Base-by-base conservation (phyloP, 2,113 vertebrate genomes). In the Columbina picui region DNA sequence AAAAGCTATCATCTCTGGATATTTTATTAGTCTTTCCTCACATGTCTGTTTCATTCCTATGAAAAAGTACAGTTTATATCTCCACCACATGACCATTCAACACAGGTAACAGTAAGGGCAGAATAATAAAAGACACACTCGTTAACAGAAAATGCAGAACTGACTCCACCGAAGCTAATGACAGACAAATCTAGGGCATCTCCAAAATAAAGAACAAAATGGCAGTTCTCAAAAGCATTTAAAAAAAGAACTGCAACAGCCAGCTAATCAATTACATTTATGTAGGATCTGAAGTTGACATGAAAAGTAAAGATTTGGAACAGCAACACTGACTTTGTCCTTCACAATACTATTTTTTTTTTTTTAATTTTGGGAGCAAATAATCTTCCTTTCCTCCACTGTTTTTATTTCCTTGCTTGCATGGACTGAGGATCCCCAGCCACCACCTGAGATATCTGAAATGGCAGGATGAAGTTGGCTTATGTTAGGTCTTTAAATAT, bases 131-230 rank as follows among this genome's bases (percentile, higher is more conserved):
- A 94, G 68, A 47, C 16, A 45, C 92, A 64, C 2, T n/a, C 50
- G 56, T 80, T 52, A 88, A 47, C 2, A 25, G 78, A 70, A 93
- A 86, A 60, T 36, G 84, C 26, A 81, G 56, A 84, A 81, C 36
- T 65, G 73, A 56, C 45, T 95, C 29, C 43, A 26, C n/a, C 2
- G 1, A 26, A 89, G 76, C 34, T 81, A 73, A 52, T 41, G 49
- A 78, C 34, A 81, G 86, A 84, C 17, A 93, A 86, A 96, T 89
- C 75, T 95, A 82, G 89, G 93, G 81, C 92, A 85, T 57, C 22
- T 79, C 71, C 47, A 84, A 91, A 93, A 73, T 56, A 68, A 94
- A 38, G 29, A 86, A 76, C 25, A 77, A 82, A 94, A 68, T 39
- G 56, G 43, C 43, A 87, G 23, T 34, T 25, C 25, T 81, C 39